phyloP scores from a whole-genome alignment of 2,797 vertebrate species.

The Coregonus suidteri region DNA sequence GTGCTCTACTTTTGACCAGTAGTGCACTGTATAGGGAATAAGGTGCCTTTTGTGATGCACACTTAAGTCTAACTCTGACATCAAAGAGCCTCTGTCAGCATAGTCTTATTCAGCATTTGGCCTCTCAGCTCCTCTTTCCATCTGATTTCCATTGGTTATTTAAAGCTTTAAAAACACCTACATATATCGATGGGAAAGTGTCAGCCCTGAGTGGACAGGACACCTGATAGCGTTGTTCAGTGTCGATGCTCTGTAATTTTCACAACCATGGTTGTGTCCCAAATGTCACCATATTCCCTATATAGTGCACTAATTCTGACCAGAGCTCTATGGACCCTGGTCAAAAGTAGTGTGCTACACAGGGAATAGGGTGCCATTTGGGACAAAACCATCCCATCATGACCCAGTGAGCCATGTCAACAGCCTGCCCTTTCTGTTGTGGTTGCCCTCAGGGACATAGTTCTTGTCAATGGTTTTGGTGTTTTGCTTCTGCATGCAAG shows the following conservation, averaged over 20 bases:
- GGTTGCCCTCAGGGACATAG: constrained; percentile 22
- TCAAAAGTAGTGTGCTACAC: too few relatives aligned
- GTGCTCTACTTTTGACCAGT: neutral
- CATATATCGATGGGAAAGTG: constrained; percentile 52
- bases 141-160: constrained; percentile 20
- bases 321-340: too few relatives aligned
- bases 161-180: constrained; percentile 35
- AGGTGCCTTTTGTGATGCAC: neutral
- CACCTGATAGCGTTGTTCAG: constrained; percentile 54
- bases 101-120: constrained; percentile 3
- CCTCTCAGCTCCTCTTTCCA: constrained; percentile 17
- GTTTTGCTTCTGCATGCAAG: neutral
- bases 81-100: constrained; percentile 26
- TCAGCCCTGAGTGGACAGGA: constrained; percentile 38
- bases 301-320: neutral
- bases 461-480: constrained; percentile 8
- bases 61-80: constrained; percentile 10
- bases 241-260: constrained; percentile 42
- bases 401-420: constrained; percentile 36
- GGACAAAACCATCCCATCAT: constrained; percentile 10
- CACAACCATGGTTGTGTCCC: neutral
- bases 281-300: neutral
- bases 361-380: too few relatives aligned
- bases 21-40: neutral
- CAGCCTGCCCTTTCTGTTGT: constrained; percentile 22